Percentiles rank a stretch among this genome's conserved stretches.
Evolutionary conservation across 1,140 invertebrate species (phyloP).

Genomic region (Hirudo medicinalis): DNA sequence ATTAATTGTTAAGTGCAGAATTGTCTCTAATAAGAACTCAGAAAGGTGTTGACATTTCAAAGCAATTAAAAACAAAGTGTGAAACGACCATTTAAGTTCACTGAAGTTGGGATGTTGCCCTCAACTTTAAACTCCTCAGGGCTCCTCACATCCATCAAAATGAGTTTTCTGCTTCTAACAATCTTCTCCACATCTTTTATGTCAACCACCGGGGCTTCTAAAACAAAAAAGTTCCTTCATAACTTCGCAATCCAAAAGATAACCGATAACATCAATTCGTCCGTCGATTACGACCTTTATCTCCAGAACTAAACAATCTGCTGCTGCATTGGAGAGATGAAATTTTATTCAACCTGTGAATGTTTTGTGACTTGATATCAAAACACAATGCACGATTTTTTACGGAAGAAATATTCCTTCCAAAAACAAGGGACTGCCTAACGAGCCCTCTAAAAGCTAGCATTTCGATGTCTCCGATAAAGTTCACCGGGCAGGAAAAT

Average conservation of each 20-base stretch:
- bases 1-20: too few species aligned
- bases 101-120: background rate
- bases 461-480: too few species aligned
- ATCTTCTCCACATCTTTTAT: slow-evolving; percentile 6
- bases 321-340: too few species aligned
- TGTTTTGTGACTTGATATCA: background rate
- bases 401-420: background rate
- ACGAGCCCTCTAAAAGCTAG: too few species aligned
- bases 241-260: background rate
- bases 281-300: background rate
- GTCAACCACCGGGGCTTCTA: background rate
- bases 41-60: too few species aligned
- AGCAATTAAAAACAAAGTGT: too few species aligned
- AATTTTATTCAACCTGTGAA: background rate
- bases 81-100: background rate
- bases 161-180: background rate
- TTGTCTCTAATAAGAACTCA: too few species aligned
- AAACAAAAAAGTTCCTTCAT: background rate
- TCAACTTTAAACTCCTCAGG: slow-evolving; percentile 4
- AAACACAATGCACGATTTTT: background rate
- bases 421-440: too few species aligned
- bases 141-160: background rate
- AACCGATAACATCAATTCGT: background rate
- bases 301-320: background rate
- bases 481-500: too few species aligned